These are phyloP conservation scores for Drosophila falleni DNA, from an alignment of 2,888 invertebrate genomes.

Conservation along the genomic window DNA sequence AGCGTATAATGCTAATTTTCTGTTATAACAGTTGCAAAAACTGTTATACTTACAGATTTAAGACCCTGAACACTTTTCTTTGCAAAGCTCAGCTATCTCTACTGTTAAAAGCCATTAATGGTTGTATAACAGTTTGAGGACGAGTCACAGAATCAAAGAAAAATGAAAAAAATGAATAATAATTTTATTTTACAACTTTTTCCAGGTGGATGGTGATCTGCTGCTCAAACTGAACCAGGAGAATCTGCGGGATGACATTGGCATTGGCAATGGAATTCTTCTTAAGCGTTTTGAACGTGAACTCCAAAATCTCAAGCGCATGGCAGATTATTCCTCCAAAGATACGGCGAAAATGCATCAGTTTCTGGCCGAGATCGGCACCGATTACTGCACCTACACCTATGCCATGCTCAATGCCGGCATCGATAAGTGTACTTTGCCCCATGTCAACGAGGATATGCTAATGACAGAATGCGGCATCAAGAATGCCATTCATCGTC, in stretches of 20 bases:
- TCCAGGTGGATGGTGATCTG: slow-evolving; percentile 98
- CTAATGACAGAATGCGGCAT: slow-evolving; percentile 96
- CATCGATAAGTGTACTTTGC: slow-evolving; percentile 95
- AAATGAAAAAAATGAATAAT: too few relatives aligned
- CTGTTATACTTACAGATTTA: too few relatives aligned
- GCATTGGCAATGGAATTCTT: slow-evolving; percentile 96
- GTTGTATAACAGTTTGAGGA: too few relatives aligned
- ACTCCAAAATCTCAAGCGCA: slow-evolving; percentile 95
- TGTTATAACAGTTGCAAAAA: too few relatives aligned
- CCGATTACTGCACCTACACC: slow-evolving; percentile 97
- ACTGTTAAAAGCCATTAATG: too few relatives aligned
- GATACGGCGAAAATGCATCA: slow-evolving; percentile 96
- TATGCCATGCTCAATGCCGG: slow-evolving; percentile 98
- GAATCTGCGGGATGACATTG: slow-evolving; percentile 96
- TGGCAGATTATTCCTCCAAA: slow-evolving; percentile 98
- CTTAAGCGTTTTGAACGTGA: slow-evolving; percentile 97
- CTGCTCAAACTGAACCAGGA: slow-evolving; percentile 96
- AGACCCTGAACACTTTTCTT: too few relatives aligned
- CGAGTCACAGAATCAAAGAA: too few relatives aligned
- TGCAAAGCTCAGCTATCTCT: too few relatives aligned
- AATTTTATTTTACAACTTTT: slow-evolving; percentile 81
- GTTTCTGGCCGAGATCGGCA: slow-evolving; percentile 93
- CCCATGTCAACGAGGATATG: slow-evolving; percentile 96
- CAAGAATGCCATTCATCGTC: slow-evolving; percentile 96
- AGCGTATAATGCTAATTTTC: too few relatives aligned